A percentile compares a stretch with the other conserved stretches of the same genome.
phyloP scores from a whole-genome alignment of 2,797 vertebrate genomes.

The Decapterus maruadsi region DNA sequence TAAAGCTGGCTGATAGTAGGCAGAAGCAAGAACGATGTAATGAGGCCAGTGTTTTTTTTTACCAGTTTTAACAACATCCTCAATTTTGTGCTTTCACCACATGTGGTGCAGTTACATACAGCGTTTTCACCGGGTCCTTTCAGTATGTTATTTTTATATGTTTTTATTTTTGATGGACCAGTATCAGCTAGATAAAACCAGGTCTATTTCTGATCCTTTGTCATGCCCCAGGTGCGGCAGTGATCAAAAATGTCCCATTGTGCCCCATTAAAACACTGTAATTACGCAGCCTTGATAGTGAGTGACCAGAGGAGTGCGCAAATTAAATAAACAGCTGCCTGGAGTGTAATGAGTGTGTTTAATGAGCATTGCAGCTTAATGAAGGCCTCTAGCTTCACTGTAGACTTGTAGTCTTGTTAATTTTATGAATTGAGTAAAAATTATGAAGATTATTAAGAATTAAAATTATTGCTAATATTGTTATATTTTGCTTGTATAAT shows the following conservation, averaged over 20 bases:
- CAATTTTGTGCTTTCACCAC: too few relatives aligned
- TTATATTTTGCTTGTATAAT: not conserved
- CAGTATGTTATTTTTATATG: not conserved
- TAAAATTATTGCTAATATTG: not conserved
- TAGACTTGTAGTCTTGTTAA: not conserved
- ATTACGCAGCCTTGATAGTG: not conserved
- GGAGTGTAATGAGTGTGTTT: not conserved
- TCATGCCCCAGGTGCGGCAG: not conserved
- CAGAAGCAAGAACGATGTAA: too few relatives aligned
- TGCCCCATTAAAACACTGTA: constrained; percentile 9
- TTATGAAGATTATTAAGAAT: not conserved
- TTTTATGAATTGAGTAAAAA: not conserved
- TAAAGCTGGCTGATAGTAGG: too few relatives aligned
- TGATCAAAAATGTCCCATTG: constrained; percentile 26
- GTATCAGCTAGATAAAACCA: not conserved
- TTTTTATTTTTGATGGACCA: not conserved
- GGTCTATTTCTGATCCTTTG: not conserved
- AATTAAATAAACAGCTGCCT: constrained; percentile 24
- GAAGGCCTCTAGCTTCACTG: not conserved
- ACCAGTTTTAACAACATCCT: too few relatives aligned
- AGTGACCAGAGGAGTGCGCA: constrained; percentile 11
- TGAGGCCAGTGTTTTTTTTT: too few relatives aligned
- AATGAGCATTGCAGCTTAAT: not conserved
- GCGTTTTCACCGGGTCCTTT: too few relatives aligned
- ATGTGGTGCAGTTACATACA: too few relatives aligned